These are phyloP conservation scores for Myopa tessellatipennis DNA, from an alignment of 2,888 invertebrate species.

Conservation along the genomic window DNA sequence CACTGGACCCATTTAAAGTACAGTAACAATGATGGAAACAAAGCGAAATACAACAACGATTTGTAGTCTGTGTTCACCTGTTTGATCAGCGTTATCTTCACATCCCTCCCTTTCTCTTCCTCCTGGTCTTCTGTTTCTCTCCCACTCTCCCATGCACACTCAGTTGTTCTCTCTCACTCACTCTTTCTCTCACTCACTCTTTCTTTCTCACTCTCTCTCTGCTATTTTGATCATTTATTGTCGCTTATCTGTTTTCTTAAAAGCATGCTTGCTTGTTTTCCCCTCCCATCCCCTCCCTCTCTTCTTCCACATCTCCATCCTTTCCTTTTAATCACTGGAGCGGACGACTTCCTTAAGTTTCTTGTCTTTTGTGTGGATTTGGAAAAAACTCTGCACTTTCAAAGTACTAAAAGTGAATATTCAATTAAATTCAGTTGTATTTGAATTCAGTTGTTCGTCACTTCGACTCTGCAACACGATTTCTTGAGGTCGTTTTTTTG, in stretches of 20 bases:
- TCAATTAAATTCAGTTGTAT: too few relatives aligned
- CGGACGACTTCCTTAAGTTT: neutral
- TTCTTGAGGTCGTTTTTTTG: too few relatives aligned
- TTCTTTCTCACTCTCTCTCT: too few relatives aligned
- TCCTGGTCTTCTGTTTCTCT: neutral
- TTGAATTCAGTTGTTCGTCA: too few relatives aligned
- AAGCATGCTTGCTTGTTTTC: too few relatives aligned
- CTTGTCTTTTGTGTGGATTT: neutral
- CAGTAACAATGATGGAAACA: neutral
- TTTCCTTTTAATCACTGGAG: too few relatives aligned
- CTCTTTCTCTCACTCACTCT: too few relatives aligned
- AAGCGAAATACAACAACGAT: neutral
- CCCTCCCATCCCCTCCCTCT: too few relatives aligned
- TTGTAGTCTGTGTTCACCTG: neutral
- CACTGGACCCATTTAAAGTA: conserved; percentile 1
- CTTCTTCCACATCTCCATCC: too few relatives aligned
- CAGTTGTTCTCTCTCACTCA: too few relatives aligned
- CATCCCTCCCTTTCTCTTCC: neutral
- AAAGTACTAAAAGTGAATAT: too few relatives aligned
- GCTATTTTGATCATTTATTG: neutral
- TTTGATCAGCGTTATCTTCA: conserved; percentile 9
- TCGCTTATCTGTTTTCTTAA: neutral
- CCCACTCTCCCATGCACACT: neutral
- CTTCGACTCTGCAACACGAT: too few relatives aligned
- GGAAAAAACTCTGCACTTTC: neutral